Percentiles rank a stretch among this genome's conserved stretches.
Evolutionary conservation across 2,888 invertebrate species (phyloP).

Genomic region (Argynnis bischoffii): DNA sequence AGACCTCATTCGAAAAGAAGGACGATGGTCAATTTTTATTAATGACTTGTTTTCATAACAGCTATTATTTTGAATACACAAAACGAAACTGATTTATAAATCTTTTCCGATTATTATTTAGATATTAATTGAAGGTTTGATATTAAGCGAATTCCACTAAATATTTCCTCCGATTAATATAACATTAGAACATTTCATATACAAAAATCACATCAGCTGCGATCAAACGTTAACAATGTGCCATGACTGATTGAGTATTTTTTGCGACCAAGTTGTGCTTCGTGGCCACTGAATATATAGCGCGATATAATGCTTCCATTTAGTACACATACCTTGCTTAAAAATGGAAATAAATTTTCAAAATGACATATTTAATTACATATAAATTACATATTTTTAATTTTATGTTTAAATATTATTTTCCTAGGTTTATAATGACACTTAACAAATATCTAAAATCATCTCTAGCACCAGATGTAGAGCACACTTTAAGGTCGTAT

Average conservation of each 20-base stretch:
- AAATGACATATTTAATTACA: too few species aligned
- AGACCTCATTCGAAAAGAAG: neutral
- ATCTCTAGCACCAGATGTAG: neutral
- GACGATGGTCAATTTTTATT: neutral
- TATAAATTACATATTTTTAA: too few species aligned
- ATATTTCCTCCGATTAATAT: slow-evolving; percentile 34
- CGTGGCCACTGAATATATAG: slow-evolving; percentile 12
- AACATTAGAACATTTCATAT: slow-evolving; percentile 30
- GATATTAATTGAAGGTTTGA: slow-evolving; percentile 1
- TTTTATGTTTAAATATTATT: too few species aligned
- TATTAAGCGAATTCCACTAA: slow-evolving; percentile 15
- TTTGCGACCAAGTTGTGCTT: slow-evolving; percentile 17
- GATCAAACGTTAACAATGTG: slow-evolving; percentile 23
- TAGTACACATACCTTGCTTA: too few species aligned
- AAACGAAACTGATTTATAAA: neutral
- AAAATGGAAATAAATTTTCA: too few species aligned
- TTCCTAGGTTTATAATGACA: too few species aligned
- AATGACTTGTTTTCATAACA: slow-evolving; percentile 6
- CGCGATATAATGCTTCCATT: neutral
- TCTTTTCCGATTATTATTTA: neutral
- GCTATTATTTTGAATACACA: neutral
- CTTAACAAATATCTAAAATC: too few species aligned
- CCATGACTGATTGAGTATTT: slow-evolving; percentile 38
- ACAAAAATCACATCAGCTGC: slow-evolving; percentile 31
- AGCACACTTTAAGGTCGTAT: slow-evolving; percentile 21